These are phyloP conservation scores for Gephyroberyx darwinii DNA, from an alignment of 2,797 vertebrate species.

Conservation along the genomic window DNA sequence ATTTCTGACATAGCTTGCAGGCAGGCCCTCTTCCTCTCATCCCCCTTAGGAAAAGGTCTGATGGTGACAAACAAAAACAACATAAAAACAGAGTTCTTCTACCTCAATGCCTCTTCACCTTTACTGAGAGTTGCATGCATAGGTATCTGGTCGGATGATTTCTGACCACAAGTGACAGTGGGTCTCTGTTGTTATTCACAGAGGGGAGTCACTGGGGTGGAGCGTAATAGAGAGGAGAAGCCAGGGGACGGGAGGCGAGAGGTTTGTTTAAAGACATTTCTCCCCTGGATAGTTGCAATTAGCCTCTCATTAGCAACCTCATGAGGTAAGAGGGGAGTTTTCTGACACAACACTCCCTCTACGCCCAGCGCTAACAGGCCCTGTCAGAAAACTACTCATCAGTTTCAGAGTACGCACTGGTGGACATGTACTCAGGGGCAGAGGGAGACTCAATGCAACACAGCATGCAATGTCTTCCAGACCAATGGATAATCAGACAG, in stretches of 20 bases:
- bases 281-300: conserved; percentile 61
- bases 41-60: conserved; percentile 95
- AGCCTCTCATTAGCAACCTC: conserved; percentile 35
- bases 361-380: conserved; percentile 17
- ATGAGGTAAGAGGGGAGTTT: conserved; percentile 65
- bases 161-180: conserved; percentile 58
- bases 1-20: conserved; percentile 92
- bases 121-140: conserved; percentile 38
- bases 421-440: conserved; percentile 20
- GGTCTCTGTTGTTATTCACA: conserved; percentile 61
- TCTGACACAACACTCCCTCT: conserved; percentile 36
- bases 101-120: neutral
- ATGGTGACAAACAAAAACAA: conserved; percentile 60
- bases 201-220: conserved; percentile 38
- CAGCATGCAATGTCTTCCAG: conserved; percentile 42
- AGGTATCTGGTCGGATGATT: conserved; percentile 59
- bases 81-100: conserved; percentile 26
- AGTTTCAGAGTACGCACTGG: conserved; percentile 19
- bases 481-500: conserved; percentile 54
- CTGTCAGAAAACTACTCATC: conserved; percentile 47
- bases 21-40: conserved; percentile 94
- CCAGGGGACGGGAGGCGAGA: conserved; percentile 15
- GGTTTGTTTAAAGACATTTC: conserved; percentile 16
- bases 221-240: conserved; percentile 23
- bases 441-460: neutral